Evolutionary conservation across 2,888 invertebrate species (phyloP).

Genomic region (Lamellibrachia columna): DNA sequence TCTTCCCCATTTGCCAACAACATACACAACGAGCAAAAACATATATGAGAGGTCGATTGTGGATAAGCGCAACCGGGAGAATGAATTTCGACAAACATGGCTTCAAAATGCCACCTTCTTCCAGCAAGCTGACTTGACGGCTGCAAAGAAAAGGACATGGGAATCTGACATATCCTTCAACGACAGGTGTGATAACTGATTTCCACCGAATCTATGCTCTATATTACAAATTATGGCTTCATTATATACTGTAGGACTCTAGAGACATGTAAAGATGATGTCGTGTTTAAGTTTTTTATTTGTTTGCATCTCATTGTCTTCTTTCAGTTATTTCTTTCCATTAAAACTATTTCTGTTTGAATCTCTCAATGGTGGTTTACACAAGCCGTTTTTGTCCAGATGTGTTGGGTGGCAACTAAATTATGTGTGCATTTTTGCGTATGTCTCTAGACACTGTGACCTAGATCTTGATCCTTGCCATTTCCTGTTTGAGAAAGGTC

Average conservation of each 20-base stretch:
- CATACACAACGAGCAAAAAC: slow-evolving; percentile 59
- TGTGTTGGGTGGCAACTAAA: no score
- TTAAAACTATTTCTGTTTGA: not conserved
- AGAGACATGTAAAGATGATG: not conserved
- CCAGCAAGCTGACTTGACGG: slow-evolving; percentile 54
- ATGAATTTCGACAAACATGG: slow-evolving; percentile 59
- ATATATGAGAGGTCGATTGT: slow-evolving; percentile 61
- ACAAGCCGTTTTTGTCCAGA: not conserved
- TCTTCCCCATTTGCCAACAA: slow-evolving; percentile 57
- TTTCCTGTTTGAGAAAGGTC: no score
- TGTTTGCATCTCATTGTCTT: not conserved
- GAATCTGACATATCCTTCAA: slow-evolving; percentile 56
- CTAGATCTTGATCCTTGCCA: no score
- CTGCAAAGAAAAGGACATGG: slow-evolving; percentile 60
- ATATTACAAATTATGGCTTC: not conserved
- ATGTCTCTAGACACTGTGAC: no score
- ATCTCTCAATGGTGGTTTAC: not conserved
- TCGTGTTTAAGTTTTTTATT: not conserved
- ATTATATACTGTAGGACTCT: slow-evolving; percentile 21
- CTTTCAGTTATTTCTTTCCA: not conserved
- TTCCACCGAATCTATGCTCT: not conserved
- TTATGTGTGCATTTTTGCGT: no score
- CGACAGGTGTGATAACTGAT: slow-evolving; percentile 47
- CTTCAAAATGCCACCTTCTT: slow-evolving; percentile 57
- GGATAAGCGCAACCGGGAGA: slow-evolving; percentile 54